phyloP scores from a whole-genome alignment of 2,797 vertebrate species.

The Miichthys miiuy region DNA sequence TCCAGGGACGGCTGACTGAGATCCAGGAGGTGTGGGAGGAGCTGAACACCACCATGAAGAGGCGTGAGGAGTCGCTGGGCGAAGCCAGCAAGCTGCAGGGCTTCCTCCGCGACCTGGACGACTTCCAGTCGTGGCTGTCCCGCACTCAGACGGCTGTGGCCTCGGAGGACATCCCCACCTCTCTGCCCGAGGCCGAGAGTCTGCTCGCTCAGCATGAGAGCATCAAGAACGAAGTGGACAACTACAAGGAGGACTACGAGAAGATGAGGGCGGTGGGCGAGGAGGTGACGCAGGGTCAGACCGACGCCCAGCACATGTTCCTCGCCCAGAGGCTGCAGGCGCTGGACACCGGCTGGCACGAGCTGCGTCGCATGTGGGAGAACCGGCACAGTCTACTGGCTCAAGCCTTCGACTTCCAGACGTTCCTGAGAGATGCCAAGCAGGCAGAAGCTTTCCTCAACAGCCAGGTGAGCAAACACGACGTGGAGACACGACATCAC shows the following conservation, averaged over 20 bases:
- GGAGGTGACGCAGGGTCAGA: conserved; percentile 93
- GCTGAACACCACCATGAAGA: conserved; percentile 90
- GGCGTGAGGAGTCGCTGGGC: conserved; percentile 92
- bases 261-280: conserved; percentile 90
- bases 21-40: conserved; percentile 93
- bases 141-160: conserved; percentile 93
- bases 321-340: conserved; percentile 93
- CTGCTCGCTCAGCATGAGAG: conserved; percentile 91
- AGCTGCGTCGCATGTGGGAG: conserved; percentile 95
- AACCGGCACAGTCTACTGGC: conserved; percentile 91
- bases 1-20: conserved; percentile 81
- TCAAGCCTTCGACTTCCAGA: conserved; percentile 93
- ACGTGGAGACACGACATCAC: neutral
- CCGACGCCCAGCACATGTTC: conserved; percentile 92
- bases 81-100: conserved; percentile 94
- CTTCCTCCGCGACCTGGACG: conserved; percentile 93
- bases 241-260: conserved; percentile 92
- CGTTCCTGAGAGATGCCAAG: conserved; percentile 93
- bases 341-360: conserved; percentile 94
- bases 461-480: conserved; percentile 88
- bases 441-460: conserved; percentile 95
- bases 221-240: conserved; percentile 93
- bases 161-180: conserved; percentile 93
- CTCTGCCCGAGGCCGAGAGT: conserved; percentile 90
- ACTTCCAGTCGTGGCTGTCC: conserved; percentile 95